Evolutionary conservation across 2,797 vertebrate genomes (phyloP).

Genomic region (Sebastes cheni): DNA sequence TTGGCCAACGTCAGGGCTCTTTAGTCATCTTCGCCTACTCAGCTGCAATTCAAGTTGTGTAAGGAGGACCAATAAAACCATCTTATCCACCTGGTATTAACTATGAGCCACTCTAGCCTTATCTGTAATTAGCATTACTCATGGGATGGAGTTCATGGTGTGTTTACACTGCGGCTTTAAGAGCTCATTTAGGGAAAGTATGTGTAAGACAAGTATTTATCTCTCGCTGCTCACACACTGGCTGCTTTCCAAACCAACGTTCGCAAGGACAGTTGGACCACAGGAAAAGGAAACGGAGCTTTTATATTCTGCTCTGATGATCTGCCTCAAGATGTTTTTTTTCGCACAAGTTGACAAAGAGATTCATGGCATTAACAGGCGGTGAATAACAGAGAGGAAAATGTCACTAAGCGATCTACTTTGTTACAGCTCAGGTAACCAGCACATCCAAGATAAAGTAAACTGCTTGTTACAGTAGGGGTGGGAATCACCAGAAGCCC

Average conservation of each 20-base stretch:
- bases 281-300: slow-evolving; percentile 15
- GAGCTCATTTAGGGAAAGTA: slow-evolving; percentile 54
- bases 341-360: slow-evolving; percentile 6
- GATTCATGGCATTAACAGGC: not conserved
- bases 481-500: too few relatives aligned
- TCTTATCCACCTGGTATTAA: slow-evolving; percentile 71
- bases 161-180: slow-evolving; percentile 68
- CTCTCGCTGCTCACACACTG: slow-evolving; percentile 50
- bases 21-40: slow-evolving; percentile 19
- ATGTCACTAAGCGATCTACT: not conserved
- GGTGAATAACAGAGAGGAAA: not conserved
- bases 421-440: not conserved
- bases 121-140: slow-evolving; percentile 76
- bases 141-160: slow-evolving; percentile 44
- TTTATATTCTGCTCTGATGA: slow-evolving; percentile 12
- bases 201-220: slow-evolving; percentile 68
- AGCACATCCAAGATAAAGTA: not conserved
- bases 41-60: not conserved
- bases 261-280: slow-evolving; percentile 20
- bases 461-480: not conserved
- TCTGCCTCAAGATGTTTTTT: not conserved
- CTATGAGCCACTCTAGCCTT: slow-evolving; percentile 53
- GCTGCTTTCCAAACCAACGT: slow-evolving; percentile 58
- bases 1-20: slow-evolving; percentile 9
- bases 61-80: slow-evolving; percentile 13